Conservation (phyloP, 2,888 invertebrate species). For the Drosophila robusta region DNA sequence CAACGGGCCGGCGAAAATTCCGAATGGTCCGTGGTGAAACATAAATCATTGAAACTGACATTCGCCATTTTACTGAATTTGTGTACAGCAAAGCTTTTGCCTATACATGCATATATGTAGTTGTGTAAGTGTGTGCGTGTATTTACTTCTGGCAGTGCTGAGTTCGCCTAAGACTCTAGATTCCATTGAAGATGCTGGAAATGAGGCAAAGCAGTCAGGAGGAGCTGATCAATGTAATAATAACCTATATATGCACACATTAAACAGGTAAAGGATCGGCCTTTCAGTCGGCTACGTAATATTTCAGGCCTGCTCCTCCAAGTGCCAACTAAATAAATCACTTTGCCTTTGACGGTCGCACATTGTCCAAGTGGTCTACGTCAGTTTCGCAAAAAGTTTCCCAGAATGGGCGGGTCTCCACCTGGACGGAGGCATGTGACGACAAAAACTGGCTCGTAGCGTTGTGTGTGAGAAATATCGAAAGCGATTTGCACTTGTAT, state of each 20-base stretch:
- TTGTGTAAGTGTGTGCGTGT: conserved; percentile 12
- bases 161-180: conserved; percentile 45
- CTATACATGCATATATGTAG: conserved; percentile 5
- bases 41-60: conserved; percentile 84
- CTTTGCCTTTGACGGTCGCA: conserved; percentile 55
- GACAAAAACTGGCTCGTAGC: too few species aligned
- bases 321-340: conserved; percentile 84
- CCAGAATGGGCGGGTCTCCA: too few species aligned
- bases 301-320: conserved; percentile 52
- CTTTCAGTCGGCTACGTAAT: conserved; percentile 1
- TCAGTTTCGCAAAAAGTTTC: too few species aligned
- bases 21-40: conserved; percentile 78
- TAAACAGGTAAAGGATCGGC: conserved; percentile 12
- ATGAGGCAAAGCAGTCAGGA: conserved; percentile 20
- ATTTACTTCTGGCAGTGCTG: conserved; percentile 22
- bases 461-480: background rate
- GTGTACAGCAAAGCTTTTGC: conserved; percentile 44
- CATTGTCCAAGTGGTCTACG: too few species aligned
- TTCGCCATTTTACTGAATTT: conserved; percentile 78
- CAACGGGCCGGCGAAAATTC: conserved; percentile 69
- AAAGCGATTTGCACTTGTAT: background rate
- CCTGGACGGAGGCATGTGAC: too few species aligned
- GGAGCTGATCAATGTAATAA: conserved; percentile 27
- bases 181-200: conserved; percentile 35
- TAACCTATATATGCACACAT: conserved; percentile 17